Evolutionary conservation across 2,113 vertebrate genomes (phyloP).

Genomic region (Sceloporus undulatus): DNA sequence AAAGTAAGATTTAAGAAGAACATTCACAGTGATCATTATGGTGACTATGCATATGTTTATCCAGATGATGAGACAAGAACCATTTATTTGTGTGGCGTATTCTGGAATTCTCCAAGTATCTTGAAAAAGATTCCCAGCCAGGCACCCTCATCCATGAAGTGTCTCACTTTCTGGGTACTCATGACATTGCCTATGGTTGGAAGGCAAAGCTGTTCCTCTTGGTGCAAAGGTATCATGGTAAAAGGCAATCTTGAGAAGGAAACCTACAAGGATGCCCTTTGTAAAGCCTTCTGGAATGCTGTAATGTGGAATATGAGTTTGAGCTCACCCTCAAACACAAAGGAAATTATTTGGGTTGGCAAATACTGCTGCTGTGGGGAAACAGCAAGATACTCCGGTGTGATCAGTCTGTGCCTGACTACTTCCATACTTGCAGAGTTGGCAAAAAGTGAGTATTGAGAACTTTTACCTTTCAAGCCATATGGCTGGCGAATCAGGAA

Average conservation of each 20-base stretch:
- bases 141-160: constrained; percentile 49
- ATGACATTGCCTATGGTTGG: not conserved
- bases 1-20: constrained; percentile 19
- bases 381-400: constrained; percentile 35
- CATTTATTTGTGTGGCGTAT: constrained; percentile 37
- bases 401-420: not conserved
- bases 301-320: constrained; percentile 45
- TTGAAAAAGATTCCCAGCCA: constrained; percentile 34
- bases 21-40: not conserved
- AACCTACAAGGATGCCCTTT: not conserved
- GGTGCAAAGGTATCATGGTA: not conserved
- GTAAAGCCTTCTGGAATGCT: not conserved
- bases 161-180: constrained; percentile 40
- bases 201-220: not conserved
- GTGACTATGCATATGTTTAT: constrained; percentile 1
- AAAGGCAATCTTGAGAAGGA: not conserved
- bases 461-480: no score
- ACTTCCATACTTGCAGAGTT: not conserved
- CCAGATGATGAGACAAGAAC: not conserved
- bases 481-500: no score
- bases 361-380: constrained; percentile 45
- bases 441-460: not conserved
- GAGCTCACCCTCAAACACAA: constrained; percentile 47
- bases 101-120: constrained; percentile 42
- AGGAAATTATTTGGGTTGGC: not conserved